Base-by-base conservation (phyloP, 2,113 vertebrate species). In the Anhinga anhinga region DNA sequence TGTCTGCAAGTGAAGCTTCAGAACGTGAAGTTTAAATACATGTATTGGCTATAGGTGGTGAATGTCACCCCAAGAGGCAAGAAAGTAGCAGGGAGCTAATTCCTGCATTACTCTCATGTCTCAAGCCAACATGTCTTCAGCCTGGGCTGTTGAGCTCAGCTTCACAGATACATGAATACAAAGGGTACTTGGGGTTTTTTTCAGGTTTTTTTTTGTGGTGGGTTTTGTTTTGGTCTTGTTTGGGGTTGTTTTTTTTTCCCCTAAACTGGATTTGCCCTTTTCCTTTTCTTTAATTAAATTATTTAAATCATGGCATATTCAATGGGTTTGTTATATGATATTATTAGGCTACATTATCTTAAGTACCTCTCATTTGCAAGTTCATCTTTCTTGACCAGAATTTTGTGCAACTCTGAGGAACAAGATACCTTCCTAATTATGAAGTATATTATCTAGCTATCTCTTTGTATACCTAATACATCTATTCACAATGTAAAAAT, bases 161-260 rank as follows among this genome's bases (percentile, higher is more conserved):
- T 67, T 72, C 3, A 1, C 5, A 67, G 15, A 77, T 22, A 30
- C 1, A 29, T 0, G 2, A 82, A 7, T 29, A 32, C 42, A 67
- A 88, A 61, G 11, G 21, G 3, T 32, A 17, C 11, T 45, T 21
- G 29, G 32, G 30, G 21, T 10, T 55, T 53, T 55, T 40, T 17
- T 42, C 53, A 7, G 21, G 26, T 25, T 16, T 53, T 29, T 53
- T 29, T 53, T 53, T 53, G 15, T 53, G 29, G 7, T 26, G 15
- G 4, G 1, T 32, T 36, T 62, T 9, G 44, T 58, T 20, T 13
- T 16, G 44, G 5, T 11, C 49, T 63, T 38, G 18, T 18, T 47
- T 38, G 44, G 44, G 15, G 36, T 30, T 12, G 1, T 47, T 29
- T 30, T 8, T 47, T 47, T 47, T 20, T 47, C 19, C 19, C 7